Evolutionary conservation across 1,140 invertebrate genomes (phyloP).

Genomic region (Drosophila nikananu): DNA sequence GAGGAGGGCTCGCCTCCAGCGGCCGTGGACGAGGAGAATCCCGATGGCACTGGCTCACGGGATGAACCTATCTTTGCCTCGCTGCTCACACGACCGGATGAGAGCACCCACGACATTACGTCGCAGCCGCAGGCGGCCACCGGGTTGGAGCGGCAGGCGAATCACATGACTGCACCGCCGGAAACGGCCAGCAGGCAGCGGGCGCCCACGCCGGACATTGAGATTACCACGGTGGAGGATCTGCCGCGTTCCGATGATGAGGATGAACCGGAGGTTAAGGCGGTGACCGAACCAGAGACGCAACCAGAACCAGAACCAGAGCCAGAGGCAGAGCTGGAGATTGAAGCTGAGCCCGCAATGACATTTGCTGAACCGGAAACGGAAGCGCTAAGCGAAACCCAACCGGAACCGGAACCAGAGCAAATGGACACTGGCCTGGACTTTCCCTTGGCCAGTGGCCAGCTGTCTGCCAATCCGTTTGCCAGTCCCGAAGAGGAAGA

Average conservation of each 20-base stretch:
- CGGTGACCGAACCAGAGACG: neutral
- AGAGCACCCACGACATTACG: conserved; percentile 81
- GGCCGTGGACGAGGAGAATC: conserved; percentile 4
- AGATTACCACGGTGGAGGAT: conserved; percentile 83
- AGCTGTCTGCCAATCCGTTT: conserved; percentile 86
- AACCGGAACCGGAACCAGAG: conserved; percentile 68
- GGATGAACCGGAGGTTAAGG: conserved; percentile 50
- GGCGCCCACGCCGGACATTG: conserved; percentile 81
- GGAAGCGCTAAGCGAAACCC: conserved; percentile 22
- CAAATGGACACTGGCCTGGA: conserved; percentile 83
- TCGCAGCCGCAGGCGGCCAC: conserved; percentile 76
- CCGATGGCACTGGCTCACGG: conserved; percentile 3
- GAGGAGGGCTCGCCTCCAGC: neutral
- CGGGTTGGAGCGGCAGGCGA: conserved; percentile 12
- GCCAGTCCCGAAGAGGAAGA: conserved; percentile 85
- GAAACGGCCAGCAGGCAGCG: conserved; percentile 59
- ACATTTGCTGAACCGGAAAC: conserved; percentile 45
- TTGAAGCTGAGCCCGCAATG: neutral
- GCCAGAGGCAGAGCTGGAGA: conserved; percentile 3
- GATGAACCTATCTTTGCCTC: conserved; percentile 79
- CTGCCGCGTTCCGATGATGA: conserved; percentile 83
- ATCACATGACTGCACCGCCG: conserved; percentile 53
- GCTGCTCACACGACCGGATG: conserved; percentile 72
- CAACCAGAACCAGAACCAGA: neutral
- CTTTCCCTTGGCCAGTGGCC: conserved; percentile 75